A percentile compares a stretch with the other conserved stretches of the same genome.
Conservation (phyloP, 2,888 invertebrate genomes). For the Eristalis arbustorum region DNA sequence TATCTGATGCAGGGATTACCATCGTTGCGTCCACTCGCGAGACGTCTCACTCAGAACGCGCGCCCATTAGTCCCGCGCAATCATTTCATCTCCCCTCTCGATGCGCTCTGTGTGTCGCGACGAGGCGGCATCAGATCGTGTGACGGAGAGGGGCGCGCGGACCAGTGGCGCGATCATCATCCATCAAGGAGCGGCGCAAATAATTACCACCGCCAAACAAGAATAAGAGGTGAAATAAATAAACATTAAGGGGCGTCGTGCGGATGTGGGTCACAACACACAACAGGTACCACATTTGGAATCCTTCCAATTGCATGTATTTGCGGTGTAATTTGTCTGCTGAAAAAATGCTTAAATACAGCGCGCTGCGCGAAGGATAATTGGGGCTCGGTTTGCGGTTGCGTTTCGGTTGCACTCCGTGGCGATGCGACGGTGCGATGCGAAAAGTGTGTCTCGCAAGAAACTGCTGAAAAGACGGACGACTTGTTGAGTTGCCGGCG, state of each 20-base stretch:
- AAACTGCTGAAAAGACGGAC: neutral
- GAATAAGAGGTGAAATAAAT: constrained; percentile 59
- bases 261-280: constrained; percentile 54
- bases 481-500: neutral
- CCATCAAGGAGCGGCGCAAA: constrained; percentile 49
- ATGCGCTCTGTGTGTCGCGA: constrained; percentile 16
- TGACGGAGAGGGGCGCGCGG: neutral
- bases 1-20: constrained; percentile 17
- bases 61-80: constrained; percentile 63
- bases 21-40: constrained; percentile 33
- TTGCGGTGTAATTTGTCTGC: constrained; percentile 61
- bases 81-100: constrained; percentile 29
- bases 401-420: neutral
- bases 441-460: constrained; percentile 21
- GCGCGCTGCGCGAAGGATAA: constrained; percentile 41
- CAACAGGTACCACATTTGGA: constrained; percentile 61
- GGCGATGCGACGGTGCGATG: neutral
- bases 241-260: constrained; percentile 22
- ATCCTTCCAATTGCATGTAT: constrained; percentile 58
- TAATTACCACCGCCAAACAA: constrained; percentile 54
- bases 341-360: constrained; percentile 57
- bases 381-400: constrained; percentile 28
- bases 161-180: constrained; percentile 1
- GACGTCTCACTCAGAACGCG: constrained; percentile 62
- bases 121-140: constrained; percentile 24